Evolutionary conservation across 2,113 vertebrate species (phyloP), one percentile per base, ranked within the genome.

Genomic region (Podocnemis expansa): DNA sequence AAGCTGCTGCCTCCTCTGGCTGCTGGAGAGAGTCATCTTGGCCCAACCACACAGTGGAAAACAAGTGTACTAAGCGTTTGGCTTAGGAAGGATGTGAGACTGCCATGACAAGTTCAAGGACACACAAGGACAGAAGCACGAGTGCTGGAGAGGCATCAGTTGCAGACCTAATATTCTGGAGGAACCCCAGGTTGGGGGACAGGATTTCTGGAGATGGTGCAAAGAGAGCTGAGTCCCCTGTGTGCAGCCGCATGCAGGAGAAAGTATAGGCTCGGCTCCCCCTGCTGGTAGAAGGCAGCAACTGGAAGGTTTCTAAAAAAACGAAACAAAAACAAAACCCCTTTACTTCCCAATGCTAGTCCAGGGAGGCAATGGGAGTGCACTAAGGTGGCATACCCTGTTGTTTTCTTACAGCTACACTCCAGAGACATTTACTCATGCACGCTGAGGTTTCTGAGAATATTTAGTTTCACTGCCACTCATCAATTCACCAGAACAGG

Each of bases 201-300:
- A 80, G 38, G 45, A 12, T 2, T 60, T 16, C 10, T 6, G 38
- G 10, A 80, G 43, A 91, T 82, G 56, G 34, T 67, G 34, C 60
- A 3, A 19, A 25, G 22, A 75, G 22, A 43, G 24, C 8, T 82
- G 31, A 81, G 34, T 16, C 0, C 75, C n/a, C 8, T 25, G 31
- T 78, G 29, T 52, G 21, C 14, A 75, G 67, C 43, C 17, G 21
- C n/a, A 75, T 13, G 12, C 70, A 43, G 11, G 7, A 75, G 70
- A 86, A 5, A 76, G 29, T 2, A 41, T 21, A 87, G 41, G 25
- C 81, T 84, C 85, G 75, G 19, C 86, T 87, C 38, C 84, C 70
- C 88, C 81, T 91, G 70, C 87, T 92, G 76, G 58, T 54, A 22
- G 52, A 80, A 93, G 84, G 34, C 14, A 70, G 80, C 73, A 76